Percentiles rank a stretch among this genome's conserved stretches.
Conservation (phyloP, 1,140 invertebrate genomes). For the Drosophila orosa region DNA sequence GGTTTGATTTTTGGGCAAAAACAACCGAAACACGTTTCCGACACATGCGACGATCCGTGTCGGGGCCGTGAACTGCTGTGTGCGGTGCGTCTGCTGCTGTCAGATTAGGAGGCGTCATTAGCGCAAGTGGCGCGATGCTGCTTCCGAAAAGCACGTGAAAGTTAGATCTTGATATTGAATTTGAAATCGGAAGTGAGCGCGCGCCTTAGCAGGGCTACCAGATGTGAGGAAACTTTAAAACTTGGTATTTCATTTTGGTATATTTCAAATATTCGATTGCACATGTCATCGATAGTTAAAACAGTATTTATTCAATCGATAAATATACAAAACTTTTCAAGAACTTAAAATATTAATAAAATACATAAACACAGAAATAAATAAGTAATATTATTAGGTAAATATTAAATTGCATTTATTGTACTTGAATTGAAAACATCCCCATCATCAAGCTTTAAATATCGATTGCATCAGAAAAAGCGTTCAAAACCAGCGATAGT, state of each 20-base stretch:
- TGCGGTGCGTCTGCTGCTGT: constrained; percentile 14
- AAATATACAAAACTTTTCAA: too few relatives aligned
- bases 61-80: constrained; percentile 20
- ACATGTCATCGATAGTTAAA: background rate
- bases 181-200: background rate
- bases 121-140: constrained; percentile 27
- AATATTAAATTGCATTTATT: too few relatives aligned
- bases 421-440: too few relatives aligned
- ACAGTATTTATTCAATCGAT: too few relatives aligned
- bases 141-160: constrained; percentile 24
- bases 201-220: background rate
- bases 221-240: background rate
- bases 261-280: background rate
- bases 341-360: too few relatives aligned
- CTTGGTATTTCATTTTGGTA: background rate
- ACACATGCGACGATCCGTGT: constrained; percentile 24
- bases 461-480: background rate
- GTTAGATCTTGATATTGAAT: background rate
- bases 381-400: too few relatives aligned
- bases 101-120: constrained; percentile 19
- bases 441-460: too few relatives aligned
- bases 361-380: too few relatives aligned
- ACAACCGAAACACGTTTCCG: constrained; percentile 27
- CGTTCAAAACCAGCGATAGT: background rate
- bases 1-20: constrained; percentile 20